Evolutionary conservation across 2,797 vertebrate genomes (phyloP), one percentile per base, ranked within the genome.

Genomic region (Trematomus bernacchii): DNA sequence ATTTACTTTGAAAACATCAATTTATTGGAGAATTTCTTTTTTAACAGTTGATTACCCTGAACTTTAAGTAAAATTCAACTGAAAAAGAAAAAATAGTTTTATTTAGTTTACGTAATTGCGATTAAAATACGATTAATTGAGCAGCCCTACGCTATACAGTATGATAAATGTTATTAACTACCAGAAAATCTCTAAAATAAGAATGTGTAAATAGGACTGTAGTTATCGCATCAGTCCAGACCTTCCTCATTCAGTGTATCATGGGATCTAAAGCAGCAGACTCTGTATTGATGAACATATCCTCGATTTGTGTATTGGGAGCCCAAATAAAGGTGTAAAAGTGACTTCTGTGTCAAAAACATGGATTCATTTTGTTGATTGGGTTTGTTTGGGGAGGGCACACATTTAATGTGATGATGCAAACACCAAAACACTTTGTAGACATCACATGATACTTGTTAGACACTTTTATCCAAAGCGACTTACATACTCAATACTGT

Each of bases 311-410:
- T 94, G 92, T 92, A 90, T 85, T 81, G 78, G 87, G 84, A 93
- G 88, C 91, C 90, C 91, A 88, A 94, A 93, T 93, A 94, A 94
- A 93, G 71, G 83, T 88, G 84, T 88, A 86, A 90, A 91, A 89
- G 63, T 82, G 63, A 80, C n/a, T 83, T 80, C 43, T 59, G 15
- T 66, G 37, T 69, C 18, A 30, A 43, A 33, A 65, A 43, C 6
- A 3, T 10, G 11, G 37, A 19, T 66, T 27, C 30, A 33, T 3
- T 33, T 4, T 33, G 30, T 19, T 54, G 6, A 46, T 13, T 13
- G 5, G 12, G 4, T 48, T 37, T 64, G 3, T 15, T 48, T 3
- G 4, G 14, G 23, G 8, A 37, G 6, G 44, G 11, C 3, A 21
- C 58, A 44, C 18, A 1, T 15, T 27, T 27, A 13, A 58, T 16